Evolutionary conservation across 2,113 vertebrate genomes (phyloP), one percentile per base, ranked within the genome.

Genomic region (Circaetus gallicus): DNA sequence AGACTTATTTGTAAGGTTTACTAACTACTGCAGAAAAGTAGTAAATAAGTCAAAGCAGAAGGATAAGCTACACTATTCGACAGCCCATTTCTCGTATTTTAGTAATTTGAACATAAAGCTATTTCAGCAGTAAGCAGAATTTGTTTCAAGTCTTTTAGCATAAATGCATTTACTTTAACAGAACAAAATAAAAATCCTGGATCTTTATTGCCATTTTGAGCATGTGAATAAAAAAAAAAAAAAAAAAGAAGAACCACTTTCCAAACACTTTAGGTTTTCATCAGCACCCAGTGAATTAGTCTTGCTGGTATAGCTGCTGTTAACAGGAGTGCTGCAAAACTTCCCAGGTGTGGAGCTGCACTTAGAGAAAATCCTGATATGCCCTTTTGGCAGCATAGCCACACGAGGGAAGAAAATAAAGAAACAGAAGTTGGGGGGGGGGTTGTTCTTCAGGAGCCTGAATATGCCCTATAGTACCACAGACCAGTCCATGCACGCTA

Each of bases 191-290:
- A 70, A 81, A 85, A 29, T 45, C 65, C 22, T 67, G 19, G 10
- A 22, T 80, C 47, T 85, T 94, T 69, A 77, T 43, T 90, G n/a
- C 29, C 5, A n/a, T 82, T 90, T 82, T 90, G n/a, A 74, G 36
- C 11, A 45, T 11, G 19, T 42, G 47, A 76, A 70, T 50, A 38
- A 45, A 18, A 55, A 40, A 10, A 12, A 13, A 12, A 13, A 31
- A 36, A 36, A 58, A 6, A 43, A 20, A 13, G 4, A 47, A 63
- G 0, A 3, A 65, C 8, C 13, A 31, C 47, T 89, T 80, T 55
- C 58, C 62, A 77, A 72, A 72, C 21, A n/a, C 18, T 24, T 34
- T 6, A 40, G 62, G 25, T 72, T 89, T 80, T 80, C 16, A 36
- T 49, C 16, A 24, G 66, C n/a, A 71, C 32, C 11, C 10, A 50